phyloP scores from a whole-genome alignment of 2,797 vertebrate species.

The Chaetophractus vellerosus region DNA sequence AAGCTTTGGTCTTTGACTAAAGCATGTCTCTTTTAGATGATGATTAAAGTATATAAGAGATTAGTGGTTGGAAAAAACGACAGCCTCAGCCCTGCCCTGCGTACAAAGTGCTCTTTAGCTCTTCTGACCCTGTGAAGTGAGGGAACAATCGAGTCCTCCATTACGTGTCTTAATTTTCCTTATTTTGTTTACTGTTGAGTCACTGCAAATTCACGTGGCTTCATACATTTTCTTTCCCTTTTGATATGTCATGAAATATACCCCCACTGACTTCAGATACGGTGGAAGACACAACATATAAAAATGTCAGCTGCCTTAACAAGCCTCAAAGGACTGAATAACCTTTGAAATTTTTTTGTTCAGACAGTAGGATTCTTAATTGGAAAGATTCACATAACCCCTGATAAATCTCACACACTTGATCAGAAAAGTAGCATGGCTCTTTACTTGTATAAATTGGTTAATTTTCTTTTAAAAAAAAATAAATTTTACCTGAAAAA shows the following conservation, averaged over 20 bases:
- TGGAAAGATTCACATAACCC: conserved; percentile 3
- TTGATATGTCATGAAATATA: background rate
- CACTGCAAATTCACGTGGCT: background rate
- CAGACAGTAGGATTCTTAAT: background rate
- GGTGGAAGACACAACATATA: background rate
- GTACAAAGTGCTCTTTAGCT: background rate
- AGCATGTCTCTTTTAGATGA: background rate
- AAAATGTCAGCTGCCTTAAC: background rate
- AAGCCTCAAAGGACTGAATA: background rate
- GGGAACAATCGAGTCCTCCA: background rate
- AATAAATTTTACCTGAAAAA: conserved; percentile 34
- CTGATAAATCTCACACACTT: background rate
- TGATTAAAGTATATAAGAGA: background rate
- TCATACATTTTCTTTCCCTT: background rate
- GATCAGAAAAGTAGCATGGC: background rate
- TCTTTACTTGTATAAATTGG: background rate
- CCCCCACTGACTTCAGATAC: background rate
- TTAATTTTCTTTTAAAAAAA: conserved; percentile 42
- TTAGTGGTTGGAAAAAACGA: background rate
- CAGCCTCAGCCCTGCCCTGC: background rate
- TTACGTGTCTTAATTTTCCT: background rate
- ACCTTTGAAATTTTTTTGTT: conserved; percentile 50
- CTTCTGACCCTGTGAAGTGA: background rate
- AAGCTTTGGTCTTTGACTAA: background rate
- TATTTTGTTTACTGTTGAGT: background rate